Evolutionary conservation across 30 jellyfish, hydroid and myxozoan species (phyloP).

Genomic region (Turritopsis rubra): DNA sequence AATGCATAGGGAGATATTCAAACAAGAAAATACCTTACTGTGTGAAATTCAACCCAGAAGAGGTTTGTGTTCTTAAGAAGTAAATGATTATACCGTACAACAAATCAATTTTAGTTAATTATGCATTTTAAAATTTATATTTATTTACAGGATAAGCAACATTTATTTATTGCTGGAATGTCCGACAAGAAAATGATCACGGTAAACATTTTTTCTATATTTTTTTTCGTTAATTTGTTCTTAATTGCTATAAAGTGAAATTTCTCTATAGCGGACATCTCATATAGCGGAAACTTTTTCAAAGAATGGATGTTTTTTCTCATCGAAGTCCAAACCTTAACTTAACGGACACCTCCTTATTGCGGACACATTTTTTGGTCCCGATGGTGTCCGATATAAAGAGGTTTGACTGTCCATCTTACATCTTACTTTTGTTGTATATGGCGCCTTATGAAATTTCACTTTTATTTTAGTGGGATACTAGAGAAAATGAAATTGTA

Average conservation of each 20-base stretch:
- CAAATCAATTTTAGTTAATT: too few relatives aligned
- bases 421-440: too few relatives aligned
- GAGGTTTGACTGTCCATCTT: too few relatives aligned
- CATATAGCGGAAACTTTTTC: too few relatives aligned
- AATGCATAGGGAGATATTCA: conserved; percentile 91
- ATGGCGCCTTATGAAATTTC: neutral
- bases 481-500: conserved; percentile 87
- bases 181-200: conserved; percentile 95
- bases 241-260: neutral
- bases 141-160: conserved; percentile 81
- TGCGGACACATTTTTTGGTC: too few relatives aligned
- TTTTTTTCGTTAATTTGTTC: neutral
- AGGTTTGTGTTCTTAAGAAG: conserved; percentile 56
- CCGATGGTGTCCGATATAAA: too few relatives aligned
- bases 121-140: too few relatives aligned
- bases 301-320: too few relatives aligned
- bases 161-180: conserved; percentile 96
- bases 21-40: conserved; percentile 92
- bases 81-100: too few relatives aligned
- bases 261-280: neutral
- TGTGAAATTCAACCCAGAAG: conserved; percentile 96
- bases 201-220: conserved; percentile 34
- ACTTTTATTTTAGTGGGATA: conserved; percentile 85
- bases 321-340: too few relatives aligned
- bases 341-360: too few relatives aligned